phyloP scores from a whole-genome alignment of 2,797 vertebrate genomes.

The Pangasius djambal region DNA sequence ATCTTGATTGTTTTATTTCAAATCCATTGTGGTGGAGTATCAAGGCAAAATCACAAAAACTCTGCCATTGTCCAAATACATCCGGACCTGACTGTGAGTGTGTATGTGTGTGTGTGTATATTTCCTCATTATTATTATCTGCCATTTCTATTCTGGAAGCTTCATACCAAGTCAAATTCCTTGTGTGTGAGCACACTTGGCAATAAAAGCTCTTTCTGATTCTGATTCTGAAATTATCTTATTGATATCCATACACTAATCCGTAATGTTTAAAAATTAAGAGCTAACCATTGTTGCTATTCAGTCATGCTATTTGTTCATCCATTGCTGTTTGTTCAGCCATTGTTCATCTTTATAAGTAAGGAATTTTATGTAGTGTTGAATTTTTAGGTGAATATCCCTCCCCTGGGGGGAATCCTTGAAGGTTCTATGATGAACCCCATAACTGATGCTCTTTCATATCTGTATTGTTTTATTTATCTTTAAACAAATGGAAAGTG shows the following conservation, averaged over 20 bases:
- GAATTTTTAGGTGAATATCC: background rate
- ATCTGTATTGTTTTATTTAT: background rate
- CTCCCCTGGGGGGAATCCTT: background rate
- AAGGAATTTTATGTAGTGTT: background rate
- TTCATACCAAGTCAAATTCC: no score
- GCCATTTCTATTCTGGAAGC: no score
- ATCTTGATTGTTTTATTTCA: no score
- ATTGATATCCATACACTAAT: background rate
- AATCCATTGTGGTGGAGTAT: no score
- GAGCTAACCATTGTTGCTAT: background rate
- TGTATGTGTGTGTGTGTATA: no score
- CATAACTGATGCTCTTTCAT: background rate
- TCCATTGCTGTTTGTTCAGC: background rate
- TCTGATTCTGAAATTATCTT: background rate
- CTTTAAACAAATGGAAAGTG: background rate
- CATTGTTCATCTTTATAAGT: background rate
- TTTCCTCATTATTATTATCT: no score
- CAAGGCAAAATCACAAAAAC: no score
- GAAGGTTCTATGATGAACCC: background rate
- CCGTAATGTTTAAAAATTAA: background rate
- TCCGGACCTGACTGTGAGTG: no score
- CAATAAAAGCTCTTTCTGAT: no score
- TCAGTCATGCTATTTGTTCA: background rate
- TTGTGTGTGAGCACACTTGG: no score
- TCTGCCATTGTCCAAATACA: no score